These are phyloP conservation scores for Platichthys stellatus DNA, from an alignment of 2,113 vertebrate species.

Conservation along the genomic window DNA sequence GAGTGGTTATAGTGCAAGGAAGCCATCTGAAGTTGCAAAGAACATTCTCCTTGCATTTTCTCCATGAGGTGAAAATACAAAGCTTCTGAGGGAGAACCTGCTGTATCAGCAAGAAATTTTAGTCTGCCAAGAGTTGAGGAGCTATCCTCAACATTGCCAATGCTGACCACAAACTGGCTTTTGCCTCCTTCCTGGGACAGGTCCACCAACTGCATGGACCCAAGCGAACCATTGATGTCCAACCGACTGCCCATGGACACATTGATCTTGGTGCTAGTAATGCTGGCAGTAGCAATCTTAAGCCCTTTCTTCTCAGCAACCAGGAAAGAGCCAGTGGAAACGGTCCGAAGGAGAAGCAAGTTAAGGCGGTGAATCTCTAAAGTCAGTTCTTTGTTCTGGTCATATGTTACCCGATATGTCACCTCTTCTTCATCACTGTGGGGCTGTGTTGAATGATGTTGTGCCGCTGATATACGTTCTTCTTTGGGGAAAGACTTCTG, in stretches of 20 bases:
- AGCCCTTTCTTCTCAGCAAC: constrained; percentile 90
- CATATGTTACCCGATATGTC: constrained; percentile 88
- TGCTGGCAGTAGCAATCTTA: constrained; percentile 97
- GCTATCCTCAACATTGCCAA: constrained; percentile 84
- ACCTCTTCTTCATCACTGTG: constrained; percentile 80
- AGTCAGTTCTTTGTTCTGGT: constrained; percentile 92
- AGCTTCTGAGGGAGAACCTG: constrained; percentile 84
- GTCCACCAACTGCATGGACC: constrained; percentile 93
- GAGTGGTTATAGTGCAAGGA: constrained; percentile 98
- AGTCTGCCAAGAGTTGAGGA: constrained; percentile 65
- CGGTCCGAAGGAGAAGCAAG: constrained; percentile 91
- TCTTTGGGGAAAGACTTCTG: constrained; percentile 97
- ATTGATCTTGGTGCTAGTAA: constrained; percentile 94
- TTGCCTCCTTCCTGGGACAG: constrained; percentile 89
- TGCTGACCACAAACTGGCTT: constrained; percentile 95
- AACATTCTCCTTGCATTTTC: constrained; percentile 90
- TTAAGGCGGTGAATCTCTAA: constrained; percentile 97
- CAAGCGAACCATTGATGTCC: constrained; percentile 92
- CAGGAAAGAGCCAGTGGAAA: constrained; percentile 80
- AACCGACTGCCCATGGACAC: constrained; percentile 90
- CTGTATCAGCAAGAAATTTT: constrained; percentile 75
- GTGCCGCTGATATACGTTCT: constrained; percentile 81
- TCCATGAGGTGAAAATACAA: constrained; percentile 90
- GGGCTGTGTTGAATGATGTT: constrained; percentile 79
- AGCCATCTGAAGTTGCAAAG: constrained; percentile 91